Evolutionary conservation across 2,113 vertebrate species (phyloP), one percentile per base, ranked within the genome.

Genomic region (Macquaria australasica): DNA sequence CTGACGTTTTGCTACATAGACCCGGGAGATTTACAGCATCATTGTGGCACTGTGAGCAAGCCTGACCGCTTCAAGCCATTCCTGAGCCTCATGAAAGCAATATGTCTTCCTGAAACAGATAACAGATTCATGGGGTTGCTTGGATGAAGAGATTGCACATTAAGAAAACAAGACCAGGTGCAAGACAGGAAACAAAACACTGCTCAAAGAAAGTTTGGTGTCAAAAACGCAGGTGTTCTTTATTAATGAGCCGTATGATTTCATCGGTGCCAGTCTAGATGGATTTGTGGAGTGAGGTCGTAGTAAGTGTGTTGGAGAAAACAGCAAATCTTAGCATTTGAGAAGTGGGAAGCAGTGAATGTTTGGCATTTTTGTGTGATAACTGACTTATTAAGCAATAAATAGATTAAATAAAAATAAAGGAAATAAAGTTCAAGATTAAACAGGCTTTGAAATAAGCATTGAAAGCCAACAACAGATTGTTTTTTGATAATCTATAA

Each of bases 101-200:
- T 51, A 66, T 23, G 62, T 39, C 53, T 23, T 21, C 56, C 34
- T 75, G 41, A 79, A 74, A 71, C 59, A 21, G 7, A 75, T 69
- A 34, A 64, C 16, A 37, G 31, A 58, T 66, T 53, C 21, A 69
- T 11, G n/a, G 43, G 15, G 53, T 28, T 18, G 71, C 43, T 56
- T 56, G 41, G 66, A 80, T 66, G 28, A 73, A 48, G 25, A 62
- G n/a, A 60, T 21, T 39, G 23, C 43, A 37, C 18, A 45, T 76
- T 7, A 6, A 74, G 14, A 59, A 74, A 62, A 69, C 1, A 83
- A 79, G 23, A 63, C 23, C 14, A 58, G 23, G 10, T 82, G 14
- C 14, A 18, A 79, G 34, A 28, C 8, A 64, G 50, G 21, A 80
- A n/a, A 37, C 18, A 48, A 58, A 68, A 25, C 14, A 34, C 59